These are phyloP conservation scores for Odontamblyopus rebecca DNA, from an alignment of 2,797 vertebrate species.

Conservation along the genomic window DNA sequence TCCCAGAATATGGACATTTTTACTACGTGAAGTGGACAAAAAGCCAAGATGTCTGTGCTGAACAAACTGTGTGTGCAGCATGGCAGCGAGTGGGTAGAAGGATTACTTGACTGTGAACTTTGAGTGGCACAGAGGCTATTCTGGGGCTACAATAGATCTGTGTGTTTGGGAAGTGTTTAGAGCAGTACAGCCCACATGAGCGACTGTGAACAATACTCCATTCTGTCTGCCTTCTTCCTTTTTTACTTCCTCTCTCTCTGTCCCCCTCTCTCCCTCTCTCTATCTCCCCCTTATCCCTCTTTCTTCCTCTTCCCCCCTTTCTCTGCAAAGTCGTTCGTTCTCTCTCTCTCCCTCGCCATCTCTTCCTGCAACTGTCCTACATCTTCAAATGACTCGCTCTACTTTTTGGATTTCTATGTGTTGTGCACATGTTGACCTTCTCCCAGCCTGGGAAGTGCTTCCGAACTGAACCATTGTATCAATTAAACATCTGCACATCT, in stretches of 20 bases:
- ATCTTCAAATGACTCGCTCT: conserved; percentile 37
- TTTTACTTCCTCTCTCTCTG: conserved; percentile 62
- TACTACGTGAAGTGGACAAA: conserved; percentile 5
- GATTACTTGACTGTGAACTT: conserved; percentile 48
- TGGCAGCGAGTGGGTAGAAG: conserved; percentile 12
- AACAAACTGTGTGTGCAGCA: conserved; percentile 20
- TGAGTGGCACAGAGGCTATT: conserved; percentile 50
- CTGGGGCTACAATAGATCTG: conserved; percentile 69
- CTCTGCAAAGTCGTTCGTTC: too few species aligned
- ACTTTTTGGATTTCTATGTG: conserved; percentile 22
- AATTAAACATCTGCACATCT: background rate
- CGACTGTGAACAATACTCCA: conserved; percentile 71
- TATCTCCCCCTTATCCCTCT: too few species aligned
- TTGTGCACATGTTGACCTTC: conserved; percentile 27
- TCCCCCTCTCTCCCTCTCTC: conserved; percentile 24
- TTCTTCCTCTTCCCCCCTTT: too few species aligned
- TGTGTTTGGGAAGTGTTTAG: conserved; percentile 73
- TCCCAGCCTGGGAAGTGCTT: conserved; percentile 40
- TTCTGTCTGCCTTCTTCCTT: conserved; percentile 68
- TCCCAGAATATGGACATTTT: conserved; percentile 7
- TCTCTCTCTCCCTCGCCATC: conserved; percentile 16
- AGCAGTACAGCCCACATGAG: conserved; percentile 66
- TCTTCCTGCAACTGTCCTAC: conserved; percentile 62
- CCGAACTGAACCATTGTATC: conserved; percentile 9
- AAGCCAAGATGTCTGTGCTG: conserved; percentile 22